These are phyloP conservation scores for Machimus atricapillus DNA, from an alignment of 2,888 invertebrate species.

Conservation along the genomic window DNA sequence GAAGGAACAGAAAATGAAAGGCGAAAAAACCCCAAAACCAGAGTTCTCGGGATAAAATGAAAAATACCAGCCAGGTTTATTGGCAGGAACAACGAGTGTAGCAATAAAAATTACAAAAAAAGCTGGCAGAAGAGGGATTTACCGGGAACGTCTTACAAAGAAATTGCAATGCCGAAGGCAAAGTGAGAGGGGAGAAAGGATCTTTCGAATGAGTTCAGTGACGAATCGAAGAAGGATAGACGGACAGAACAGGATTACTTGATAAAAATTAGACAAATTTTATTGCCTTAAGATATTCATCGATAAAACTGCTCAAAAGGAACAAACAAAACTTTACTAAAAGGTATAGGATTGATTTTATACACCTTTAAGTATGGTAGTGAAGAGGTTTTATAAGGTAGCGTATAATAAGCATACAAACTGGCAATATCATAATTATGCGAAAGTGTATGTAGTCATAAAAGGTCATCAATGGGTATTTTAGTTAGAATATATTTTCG, in stretches of 20 bases:
- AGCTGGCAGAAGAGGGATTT: neutral
- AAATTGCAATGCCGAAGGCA: neutral
- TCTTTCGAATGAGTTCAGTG: neutral
- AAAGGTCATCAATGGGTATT: too few species aligned
- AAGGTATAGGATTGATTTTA: too few species aligned
- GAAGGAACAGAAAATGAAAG: neutral
- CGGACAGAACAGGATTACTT: neutral
- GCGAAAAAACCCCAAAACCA: neutral
- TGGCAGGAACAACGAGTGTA: neutral
- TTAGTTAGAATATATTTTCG: too few species aligned
- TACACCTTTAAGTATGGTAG: too few species aligned
- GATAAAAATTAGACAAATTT: neutral
- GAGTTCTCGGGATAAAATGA: neutral
- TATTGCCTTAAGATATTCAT: neutral
- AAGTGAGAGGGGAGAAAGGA: neutral
- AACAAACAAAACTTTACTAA: too few species aligned
- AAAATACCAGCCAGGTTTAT: conserved; percentile 4
- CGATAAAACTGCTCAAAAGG: neutral
- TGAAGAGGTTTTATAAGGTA: too few species aligned
- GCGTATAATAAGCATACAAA: too few species aligned
- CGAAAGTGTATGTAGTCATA: too few species aligned
- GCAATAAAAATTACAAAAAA: conserved; percentile 5
- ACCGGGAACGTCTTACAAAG: neutral
- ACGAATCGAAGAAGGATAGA: neutral
- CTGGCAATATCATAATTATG: too few species aligned